These are phyloP conservation scores for Tragelaphus scriptus DNA, from an alignment of 2,113 vertebrate genomes.

Conservation along the genomic window DNA sequence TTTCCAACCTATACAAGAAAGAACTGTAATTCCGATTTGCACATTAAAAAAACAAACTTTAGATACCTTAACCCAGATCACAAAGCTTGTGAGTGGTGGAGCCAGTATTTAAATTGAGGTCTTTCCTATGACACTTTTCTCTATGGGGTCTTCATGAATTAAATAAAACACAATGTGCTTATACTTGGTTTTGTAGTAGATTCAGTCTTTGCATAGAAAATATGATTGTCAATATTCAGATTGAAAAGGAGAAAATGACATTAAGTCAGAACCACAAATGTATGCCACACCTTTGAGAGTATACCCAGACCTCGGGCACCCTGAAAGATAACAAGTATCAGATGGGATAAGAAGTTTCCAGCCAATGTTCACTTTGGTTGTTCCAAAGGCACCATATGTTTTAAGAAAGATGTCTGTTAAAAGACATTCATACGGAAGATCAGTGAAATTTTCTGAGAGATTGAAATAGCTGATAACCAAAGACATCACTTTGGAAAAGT, in stretches of 20 bases:
- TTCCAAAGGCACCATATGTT: neutral
- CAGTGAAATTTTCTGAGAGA: neutral
- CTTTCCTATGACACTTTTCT: neutral
- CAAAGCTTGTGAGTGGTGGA: neutral
- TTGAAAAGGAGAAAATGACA: neutral
- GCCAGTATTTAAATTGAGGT: neutral
- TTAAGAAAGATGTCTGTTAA: neutral
- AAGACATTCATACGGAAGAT: neutral
- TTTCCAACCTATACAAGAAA: neutral
- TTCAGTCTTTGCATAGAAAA: conserved; percentile 1
- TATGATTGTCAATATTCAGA: neutral
- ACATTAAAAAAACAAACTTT: neutral
- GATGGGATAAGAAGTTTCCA: neutral
- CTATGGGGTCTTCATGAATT: neutral
- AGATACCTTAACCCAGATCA: neutral
- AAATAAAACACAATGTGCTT: neutral
- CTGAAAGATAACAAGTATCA: neutral
- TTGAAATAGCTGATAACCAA: neutral
- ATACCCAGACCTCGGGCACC: neutral
- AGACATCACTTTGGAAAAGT: neutral
- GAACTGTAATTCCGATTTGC: neutral
- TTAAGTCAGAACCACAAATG: neutral
- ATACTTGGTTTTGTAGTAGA: neutral
- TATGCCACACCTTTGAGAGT: neutral
- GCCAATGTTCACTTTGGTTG: neutral